A percentile compares a stretch with the other conserved stretches of the same genome.
Evolutionary conservation across 2,888 invertebrate species (phyloP).

Genomic region (Stratiomys singularior): DNA sequence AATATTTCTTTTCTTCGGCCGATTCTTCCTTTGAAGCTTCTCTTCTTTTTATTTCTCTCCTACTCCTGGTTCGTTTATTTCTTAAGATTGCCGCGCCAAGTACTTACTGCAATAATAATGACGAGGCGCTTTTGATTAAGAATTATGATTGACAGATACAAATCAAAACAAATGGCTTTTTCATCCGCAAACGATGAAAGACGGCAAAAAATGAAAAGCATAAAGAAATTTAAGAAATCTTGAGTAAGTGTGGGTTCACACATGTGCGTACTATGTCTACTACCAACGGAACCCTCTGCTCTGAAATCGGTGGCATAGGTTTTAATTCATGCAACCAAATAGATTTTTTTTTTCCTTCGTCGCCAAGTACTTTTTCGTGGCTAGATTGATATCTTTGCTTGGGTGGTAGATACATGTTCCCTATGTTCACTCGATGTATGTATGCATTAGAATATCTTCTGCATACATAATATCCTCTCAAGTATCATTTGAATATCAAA

Average conservation of each 20-base stretch:
- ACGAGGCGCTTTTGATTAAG: constrained; percentile 31
- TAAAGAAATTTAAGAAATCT: constrained; percentile 7
- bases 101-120: constrained; percentile 31
- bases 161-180: constrained; percentile 41
- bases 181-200: neutral
- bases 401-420: neutral
- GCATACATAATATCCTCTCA: constrained; percentile 9
- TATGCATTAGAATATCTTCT: neutral
- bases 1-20: neutral
- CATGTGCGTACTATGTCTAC: neutral
- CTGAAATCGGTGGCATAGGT: neutral
- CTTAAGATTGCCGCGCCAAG: neutral
- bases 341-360: neutral
- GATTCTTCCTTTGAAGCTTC: neutral
- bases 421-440: neutral
- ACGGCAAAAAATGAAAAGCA: neutral
- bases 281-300: neutral
- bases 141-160: constrained; percentile 43
- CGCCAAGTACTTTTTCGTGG: constrained; percentile 4
- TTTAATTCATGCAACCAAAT: neutral
- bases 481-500: constrained; percentile 30
- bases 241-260: neutral
- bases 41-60: neutral
- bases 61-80: neutral
- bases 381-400: constrained; percentile 6